Conservation (phyloP, 2,888 invertebrate genomes). For the Ennomos quercinarius region DNA sequence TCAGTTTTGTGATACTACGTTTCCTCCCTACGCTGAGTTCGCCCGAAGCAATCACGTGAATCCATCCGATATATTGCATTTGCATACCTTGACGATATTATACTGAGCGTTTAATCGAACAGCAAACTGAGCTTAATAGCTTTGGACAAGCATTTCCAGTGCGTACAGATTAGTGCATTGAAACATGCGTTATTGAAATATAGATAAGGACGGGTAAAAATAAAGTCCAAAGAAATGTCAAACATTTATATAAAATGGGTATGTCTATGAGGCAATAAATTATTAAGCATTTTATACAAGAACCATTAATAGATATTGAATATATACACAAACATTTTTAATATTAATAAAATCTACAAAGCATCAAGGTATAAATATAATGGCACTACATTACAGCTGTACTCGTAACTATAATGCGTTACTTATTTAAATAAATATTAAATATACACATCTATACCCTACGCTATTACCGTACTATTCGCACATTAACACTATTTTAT, state of each 20-base stretch:
- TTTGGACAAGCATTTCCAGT: no score
- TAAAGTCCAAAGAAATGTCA: no score
- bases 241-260: not conserved
- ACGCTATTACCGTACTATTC: not conserved
- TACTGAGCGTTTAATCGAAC: slow-evolving; percentile 1
- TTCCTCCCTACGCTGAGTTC: not conserved
- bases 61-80: slow-evolving; percentile 23
- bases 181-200: no score
- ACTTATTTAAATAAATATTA: no score
- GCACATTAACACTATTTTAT: no score
- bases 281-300: slow-evolving; percentile 2
- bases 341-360: no score
- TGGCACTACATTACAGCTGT: slow-evolving; percentile 17
- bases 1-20: not conserved
- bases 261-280: slow-evolving; percentile 9
- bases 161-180: no score
- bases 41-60: slow-evolving; percentile 8
- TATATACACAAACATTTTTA: no score
- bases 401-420: slow-evolving; percentile 2
- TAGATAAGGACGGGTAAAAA: no score
- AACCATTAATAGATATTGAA: no score
- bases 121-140: slow-evolving; percentile 13
- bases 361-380: slow-evolving; percentile 10
- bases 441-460: no score
- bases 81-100: slow-evolving; percentile 15